Conservation (phyloP, 30 jellyfish, hydroid and myxozoan genomes). For the Morbakka virulenta region DNA sequence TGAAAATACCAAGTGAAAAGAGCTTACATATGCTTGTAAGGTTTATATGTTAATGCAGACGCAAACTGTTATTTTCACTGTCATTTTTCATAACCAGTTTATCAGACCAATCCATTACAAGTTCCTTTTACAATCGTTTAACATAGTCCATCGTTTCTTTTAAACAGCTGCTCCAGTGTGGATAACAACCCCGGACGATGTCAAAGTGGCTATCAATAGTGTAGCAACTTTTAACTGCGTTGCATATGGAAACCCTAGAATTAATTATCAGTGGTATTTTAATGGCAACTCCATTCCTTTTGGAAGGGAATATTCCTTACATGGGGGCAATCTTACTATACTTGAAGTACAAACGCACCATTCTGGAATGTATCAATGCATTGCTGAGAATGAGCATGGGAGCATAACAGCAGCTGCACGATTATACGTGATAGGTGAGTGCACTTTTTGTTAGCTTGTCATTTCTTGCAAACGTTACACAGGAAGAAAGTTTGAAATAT, state of each 20-base stretch:
- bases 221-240: constrained; percentile 55
- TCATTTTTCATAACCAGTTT: too few species aligned
- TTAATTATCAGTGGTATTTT: constrained; percentile 69
- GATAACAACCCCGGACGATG: constrained; percentile 49
- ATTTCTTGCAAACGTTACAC: too few species aligned
- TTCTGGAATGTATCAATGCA: constrained; percentile 91
- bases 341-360: constrained; percentile 34
- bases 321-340: constrained; percentile 79
- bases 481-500: too few species aligned
- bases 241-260: constrained; percentile 77
- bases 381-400: constrained; percentile 78
- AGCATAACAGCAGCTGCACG: constrained; percentile 55
- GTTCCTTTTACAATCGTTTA: too few species aligned
- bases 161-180: constrained; percentile 45
- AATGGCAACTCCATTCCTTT: constrained; percentile 52
- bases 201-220: constrained; percentile 46
- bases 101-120: too few species aligned
- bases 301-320: constrained; percentile 46
- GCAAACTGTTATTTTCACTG: too few species aligned
- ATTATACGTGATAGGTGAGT: constrained; percentile 73
- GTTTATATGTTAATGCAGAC: too few species aligned
- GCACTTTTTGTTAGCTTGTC: too few species aligned
- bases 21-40: too few species aligned
- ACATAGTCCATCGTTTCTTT: too few species aligned
- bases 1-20: too few species aligned